phyloP scores from a whole-genome alignment of 2,113 vertebrate genomes.

The Drymodes brunneopygia region DNA sequence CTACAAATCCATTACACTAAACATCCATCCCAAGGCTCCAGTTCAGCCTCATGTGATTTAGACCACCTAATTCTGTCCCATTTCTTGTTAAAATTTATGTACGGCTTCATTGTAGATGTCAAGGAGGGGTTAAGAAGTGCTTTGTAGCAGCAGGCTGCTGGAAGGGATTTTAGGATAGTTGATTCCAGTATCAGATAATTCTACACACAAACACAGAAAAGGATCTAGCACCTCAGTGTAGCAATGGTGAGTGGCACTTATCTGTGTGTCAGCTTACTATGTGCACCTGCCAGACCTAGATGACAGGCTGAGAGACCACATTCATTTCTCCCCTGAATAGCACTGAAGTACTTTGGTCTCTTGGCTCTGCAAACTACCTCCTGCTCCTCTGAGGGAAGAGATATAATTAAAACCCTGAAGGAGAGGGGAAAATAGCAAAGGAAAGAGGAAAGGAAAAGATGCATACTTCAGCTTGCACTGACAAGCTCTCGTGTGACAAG shows the following conservation, averaged over 20 bases:
- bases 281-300: conserved; percentile 62
- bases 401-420: conserved; percentile 69
- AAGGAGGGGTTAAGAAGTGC: neutral
- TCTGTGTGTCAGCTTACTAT: conserved; percentile 49
- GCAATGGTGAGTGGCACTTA: conserved; percentile 64
- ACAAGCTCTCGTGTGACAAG: conserved; percentile 43
- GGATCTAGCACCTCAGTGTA: neutral
- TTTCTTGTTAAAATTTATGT: neutral
- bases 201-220: neutral
- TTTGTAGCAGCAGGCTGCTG: neutral
- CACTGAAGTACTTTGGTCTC: conserved; percentile 55
- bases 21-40: neutral
- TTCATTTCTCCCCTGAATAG: conserved; percentile 62
- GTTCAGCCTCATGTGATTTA: neutral
- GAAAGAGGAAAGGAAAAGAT: conserved; percentile 34
- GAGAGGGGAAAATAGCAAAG: neutral
- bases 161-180: neutral
- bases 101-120: neutral
- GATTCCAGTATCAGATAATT: neutral
- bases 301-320: conserved; percentile 71
- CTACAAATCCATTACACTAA: neutral
- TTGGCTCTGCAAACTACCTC: conserved; percentile 61
- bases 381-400: conserved; percentile 52
- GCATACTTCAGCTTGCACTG: conserved; percentile 39
- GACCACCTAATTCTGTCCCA: neutral